Evolutionary conservation across 1,140 invertebrate species (phyloP).

Genomic region (Stegodyphus dumicola): DNA sequence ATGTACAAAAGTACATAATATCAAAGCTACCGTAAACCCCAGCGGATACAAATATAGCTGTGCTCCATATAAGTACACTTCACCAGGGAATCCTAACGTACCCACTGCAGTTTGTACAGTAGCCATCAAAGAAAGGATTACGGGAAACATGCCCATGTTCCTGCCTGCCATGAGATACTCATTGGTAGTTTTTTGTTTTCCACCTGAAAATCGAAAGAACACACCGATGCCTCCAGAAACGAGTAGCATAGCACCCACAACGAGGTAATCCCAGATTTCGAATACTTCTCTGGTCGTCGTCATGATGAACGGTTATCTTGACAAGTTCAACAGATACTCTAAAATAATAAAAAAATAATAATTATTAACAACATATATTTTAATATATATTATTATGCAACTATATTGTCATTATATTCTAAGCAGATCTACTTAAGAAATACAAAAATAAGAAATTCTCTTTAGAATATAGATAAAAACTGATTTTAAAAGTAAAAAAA

Average conservation of each 20-base stretch:
- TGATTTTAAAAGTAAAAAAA: no score
- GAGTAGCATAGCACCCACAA: conserved; percentile 76
- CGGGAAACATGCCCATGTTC: conserved; percentile 83
- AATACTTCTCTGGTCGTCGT: conserved; percentile 28
- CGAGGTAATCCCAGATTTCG: conserved; percentile 73
- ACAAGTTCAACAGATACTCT: no score
- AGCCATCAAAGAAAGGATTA: conserved; percentile 84
- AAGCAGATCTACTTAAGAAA: no score
- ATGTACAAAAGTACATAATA: conserved; percentile 38
- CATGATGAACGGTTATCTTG: not conserved
- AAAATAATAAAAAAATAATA: no score
- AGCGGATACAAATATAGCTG: conserved; percentile 63
- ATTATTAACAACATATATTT: no score
- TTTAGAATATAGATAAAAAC: no score
- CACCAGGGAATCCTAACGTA: conserved; percentile 68
- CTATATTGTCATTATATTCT: no score
- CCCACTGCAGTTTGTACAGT: conserved; percentile 71
- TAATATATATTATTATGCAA: no score
- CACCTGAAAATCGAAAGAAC: conserved; percentile 49
- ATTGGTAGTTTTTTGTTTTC: conserved; percentile 70
- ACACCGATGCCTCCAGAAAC: conserved; percentile 78
- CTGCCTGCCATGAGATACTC: conserved; percentile 87
- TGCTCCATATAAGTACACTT: conserved; percentile 66
- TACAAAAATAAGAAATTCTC: no score
- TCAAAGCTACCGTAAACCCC: conserved; percentile 22